Evolutionary conservation across 2,888 invertebrate species (phyloP), one percentile per base, ranked within the genome.

Genomic region (Chironomus riparius): DNA sequence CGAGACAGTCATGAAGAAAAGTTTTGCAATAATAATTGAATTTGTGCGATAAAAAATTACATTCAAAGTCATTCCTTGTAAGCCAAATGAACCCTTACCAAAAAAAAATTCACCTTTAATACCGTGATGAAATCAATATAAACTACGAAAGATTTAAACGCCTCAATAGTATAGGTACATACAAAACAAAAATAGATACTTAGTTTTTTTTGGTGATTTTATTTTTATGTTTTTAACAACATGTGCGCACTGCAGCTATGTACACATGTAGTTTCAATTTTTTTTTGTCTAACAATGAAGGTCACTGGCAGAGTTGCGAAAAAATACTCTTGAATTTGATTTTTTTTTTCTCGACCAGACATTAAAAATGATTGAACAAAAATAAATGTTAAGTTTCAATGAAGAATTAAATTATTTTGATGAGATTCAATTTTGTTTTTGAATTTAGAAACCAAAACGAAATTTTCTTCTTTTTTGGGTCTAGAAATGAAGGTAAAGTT

Each of bases 101-200:
- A 21, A 22, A 12, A 22, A 62, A 24, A 22, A 2, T 22, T 65
- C 24, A 24, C 65, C 65, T 24, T 21, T 24, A 65, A 21, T 13
- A 65, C 13, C 24, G 12, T 65, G n/a, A 65, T 65, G 65, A 65
- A 65, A 65, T 24, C 10, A 13, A 65, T 24, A 65, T 65, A 1
- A 18, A 10, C 22, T 24, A 65, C 65, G 65, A 65, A 65, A 65
- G 65, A 65, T 65, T 65, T 65, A 65, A 65, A 65, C 24, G 65
- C 65, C n/a, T 65, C 21, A 21, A 22, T 21, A 24, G 24, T 22
- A 65, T n/a, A n/a, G n/a, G n/a, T n/a, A n/a, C 24, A 65, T 12
- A 65, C 13, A 24, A 4, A 65, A 22, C 15, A 50, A 12, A 4
- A 50, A n/a, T 2, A 50, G 50, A 65, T 12, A 65, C 15, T 65